Percentiles rank a stretch among this genome's conserved stretches.
Evolutionary conservation across 1,140 invertebrate genomes (phyloP).

Genomic region (Diorhabda elongata): DNA sequence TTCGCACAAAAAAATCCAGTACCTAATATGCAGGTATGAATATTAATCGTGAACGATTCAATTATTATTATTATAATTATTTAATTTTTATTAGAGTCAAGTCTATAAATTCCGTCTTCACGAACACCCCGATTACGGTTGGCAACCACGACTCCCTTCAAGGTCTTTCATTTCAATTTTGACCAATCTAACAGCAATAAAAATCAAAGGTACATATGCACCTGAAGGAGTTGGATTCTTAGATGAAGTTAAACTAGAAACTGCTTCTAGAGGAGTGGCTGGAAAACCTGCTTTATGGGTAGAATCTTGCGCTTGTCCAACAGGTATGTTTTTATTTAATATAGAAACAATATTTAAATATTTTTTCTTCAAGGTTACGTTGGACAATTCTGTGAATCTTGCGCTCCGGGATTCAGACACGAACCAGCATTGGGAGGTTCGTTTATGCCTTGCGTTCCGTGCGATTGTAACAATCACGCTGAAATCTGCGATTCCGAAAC

Average conservation of each 20-base stretch:
- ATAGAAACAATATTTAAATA: not conserved
- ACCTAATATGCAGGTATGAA: slow-evolving; percentile 62
- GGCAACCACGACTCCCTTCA: slow-evolving; percentile 82
- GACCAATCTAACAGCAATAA: slow-evolving; percentile 89
- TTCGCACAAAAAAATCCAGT: slow-evolving; percentile 86
- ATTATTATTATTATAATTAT: not conserved
- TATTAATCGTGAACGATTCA: not conserved
- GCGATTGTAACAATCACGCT: slow-evolving; percentile 93
- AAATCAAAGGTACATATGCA: slow-evolving; percentile 88
- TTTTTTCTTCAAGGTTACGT: slow-evolving; percentile 61
- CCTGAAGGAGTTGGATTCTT: slow-evolving; percentile 81
- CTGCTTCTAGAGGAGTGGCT: slow-evolving; percentile 76
- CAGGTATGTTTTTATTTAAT: slow-evolving; percentile 48
- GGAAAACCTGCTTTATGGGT: slow-evolving; percentile 85
- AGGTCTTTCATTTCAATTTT: slow-evolving; percentile 88
- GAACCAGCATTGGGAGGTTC: slow-evolving; percentile 78
- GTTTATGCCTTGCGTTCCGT: slow-evolving; percentile 89
- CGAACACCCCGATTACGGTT: slow-evolving; percentile 85
- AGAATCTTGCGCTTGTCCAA: slow-evolving; percentile 89
- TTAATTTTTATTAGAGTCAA: slow-evolving; percentile 44
- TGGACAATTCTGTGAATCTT: slow-evolving; percentile 96
- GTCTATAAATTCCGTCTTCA: slow-evolving; percentile 82
- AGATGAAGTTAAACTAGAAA: slow-evolving; percentile 83
- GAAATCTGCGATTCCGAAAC: slow-evolving; percentile 93
- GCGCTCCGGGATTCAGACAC: slow-evolving; percentile 88